Evolutionary conservation across 1,140 invertebrate species (phyloP).

Genomic region (Oppia nitens): DNA sequence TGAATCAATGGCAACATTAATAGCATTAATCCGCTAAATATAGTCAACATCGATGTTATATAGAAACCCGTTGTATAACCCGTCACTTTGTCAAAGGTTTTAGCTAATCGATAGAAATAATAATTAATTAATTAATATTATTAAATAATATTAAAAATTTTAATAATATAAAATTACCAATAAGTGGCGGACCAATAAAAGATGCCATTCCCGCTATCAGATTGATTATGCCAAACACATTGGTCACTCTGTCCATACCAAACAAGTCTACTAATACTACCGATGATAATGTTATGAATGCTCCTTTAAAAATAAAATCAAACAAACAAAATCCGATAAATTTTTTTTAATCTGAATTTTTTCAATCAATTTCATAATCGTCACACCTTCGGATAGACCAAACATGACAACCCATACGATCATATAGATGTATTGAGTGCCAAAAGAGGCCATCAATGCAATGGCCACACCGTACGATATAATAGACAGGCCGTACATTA

Average conservation of each 20-base stretch:
- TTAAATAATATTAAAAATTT: too few species aligned
- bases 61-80: too few species aligned
- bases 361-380: too few species aligned
- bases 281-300: slow-evolving; percentile 79
- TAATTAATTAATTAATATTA: too few species aligned
- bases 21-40: too few species aligned
- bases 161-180: too few species aligned
- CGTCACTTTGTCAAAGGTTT: too few species aligned
- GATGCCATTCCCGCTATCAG: slow-evolving; percentile 83
- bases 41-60: too few species aligned
- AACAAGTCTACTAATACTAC: slow-evolving; percentile 71
- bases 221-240: slow-evolving; percentile 75
- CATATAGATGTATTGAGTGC: neutral
- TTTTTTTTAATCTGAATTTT: neutral
- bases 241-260: slow-evolving; percentile 68
- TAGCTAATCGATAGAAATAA: too few species aligned
- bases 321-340: slow-evolving; percentile 9
- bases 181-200: slow-evolving; percentile 67
- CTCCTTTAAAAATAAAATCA: slow-evolving; percentile 36
- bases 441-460: neutral
- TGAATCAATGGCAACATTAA: too few species aligned
- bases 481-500: neutral
- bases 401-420: neutral
- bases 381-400: neutral
- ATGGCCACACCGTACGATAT: neutral